Base-by-base conservation (phyloP, 2,113 vertebrate species). In the Carollia perspicillata region DNA sequence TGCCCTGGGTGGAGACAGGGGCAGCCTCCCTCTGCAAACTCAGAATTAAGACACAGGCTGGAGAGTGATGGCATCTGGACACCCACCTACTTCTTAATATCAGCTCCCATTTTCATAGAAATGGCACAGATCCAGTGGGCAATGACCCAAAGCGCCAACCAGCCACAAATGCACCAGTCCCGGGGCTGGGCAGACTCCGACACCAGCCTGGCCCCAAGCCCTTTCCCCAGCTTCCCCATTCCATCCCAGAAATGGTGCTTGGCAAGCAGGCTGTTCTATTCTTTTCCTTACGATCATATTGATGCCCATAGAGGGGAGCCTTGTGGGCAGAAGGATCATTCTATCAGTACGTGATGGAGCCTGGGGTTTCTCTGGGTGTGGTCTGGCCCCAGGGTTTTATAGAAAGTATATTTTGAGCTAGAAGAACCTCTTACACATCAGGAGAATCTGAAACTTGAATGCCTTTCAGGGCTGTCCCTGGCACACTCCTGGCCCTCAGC, bases 211-310 rank as follows among this genome's bases (percentile, higher is more conserved):
- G 42, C 5, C 28, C 77, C 3, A 14, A 18, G 66, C 35, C 33
- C 55, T 71, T 33, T 80, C 40, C 9, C 8, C 0, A 1, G 22
- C 30, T 49, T 12, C 26, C 6, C 14, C 14, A 0, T 84, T 42
- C 20, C 1, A 1, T 12, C 26, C 80, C 1, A 0, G 66, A 74
- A 84, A 71, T 0, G 5, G n/a, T 17, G 47, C 74, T 26, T 26
- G 37, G 58, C 18, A 35, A 37, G 28, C 0, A 0, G 26, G 53
- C 23, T 0, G 0, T 22, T 85, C n/a, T 71, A 0, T 44, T 75
- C 51, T 72, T 81, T 26, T 23, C 44, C 35, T 40, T 40, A 8
- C 13, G 1, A 12, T 69, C 30, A 0, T 60, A n/a, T 55, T 6
- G 1, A 58, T 14, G 33, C 28, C 47, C 14, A 20, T 13, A 37